These are phyloP conservation scores for Oenanthe melanoleuca DNA, from an alignment of 2,113 vertebrate genomes.

Conservation along the genomic window DNA sequence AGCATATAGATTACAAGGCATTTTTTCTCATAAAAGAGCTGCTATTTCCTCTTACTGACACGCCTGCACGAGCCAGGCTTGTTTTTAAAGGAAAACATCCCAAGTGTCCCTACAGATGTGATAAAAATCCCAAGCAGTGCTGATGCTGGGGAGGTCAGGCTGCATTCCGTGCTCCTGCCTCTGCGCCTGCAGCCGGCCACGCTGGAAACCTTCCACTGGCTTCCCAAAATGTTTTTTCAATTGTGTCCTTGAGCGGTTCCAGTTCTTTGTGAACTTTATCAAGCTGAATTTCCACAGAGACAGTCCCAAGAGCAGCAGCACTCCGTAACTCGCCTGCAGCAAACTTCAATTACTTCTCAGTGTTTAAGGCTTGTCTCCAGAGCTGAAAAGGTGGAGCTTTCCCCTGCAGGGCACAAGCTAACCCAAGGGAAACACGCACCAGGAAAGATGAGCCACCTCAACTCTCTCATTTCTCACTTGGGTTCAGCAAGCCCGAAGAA, in stretches of 20 bases:
- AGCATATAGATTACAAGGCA: not conserved
- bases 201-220: not conserved
- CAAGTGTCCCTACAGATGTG: not conserved
- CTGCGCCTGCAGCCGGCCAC: accelerated
- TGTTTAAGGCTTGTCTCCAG: not conserved
- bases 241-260: not conserved
- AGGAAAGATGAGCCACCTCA: not conserved
- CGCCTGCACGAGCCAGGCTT: accelerated
- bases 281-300: not conserved
- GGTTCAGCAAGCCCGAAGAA: not conserved
- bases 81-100: not conserved
- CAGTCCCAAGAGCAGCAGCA: not conserved
- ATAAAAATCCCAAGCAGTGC: not conserved
- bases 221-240: not conserved
- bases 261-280: not conserved
- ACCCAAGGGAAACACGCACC: accelerated
- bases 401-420: not conserved
- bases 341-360: not conserved
- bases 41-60: not conserved
- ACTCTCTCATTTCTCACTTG: not conserved
- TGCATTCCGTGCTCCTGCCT: not conserved
- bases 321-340: not conserved
- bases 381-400: not conserved
- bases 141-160: not conserved
- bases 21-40: not conserved